Evolutionary conservation across 1,140 invertebrate species (phyloP).

Genomic region (Protaetia brevitarsis): DNA sequence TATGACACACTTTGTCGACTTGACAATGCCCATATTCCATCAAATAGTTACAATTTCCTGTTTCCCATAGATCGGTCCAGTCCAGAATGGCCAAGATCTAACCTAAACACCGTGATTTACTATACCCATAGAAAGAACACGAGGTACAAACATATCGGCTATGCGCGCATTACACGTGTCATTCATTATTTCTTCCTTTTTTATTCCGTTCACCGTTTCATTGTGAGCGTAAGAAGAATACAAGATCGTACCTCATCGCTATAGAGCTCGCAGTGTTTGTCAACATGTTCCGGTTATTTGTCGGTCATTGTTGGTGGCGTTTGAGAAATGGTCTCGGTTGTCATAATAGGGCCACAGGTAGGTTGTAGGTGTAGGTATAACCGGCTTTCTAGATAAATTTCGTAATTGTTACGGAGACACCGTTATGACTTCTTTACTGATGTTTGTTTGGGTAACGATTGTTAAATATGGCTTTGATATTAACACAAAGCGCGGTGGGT

Average conservation of each 20-base stretch:
- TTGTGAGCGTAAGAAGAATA: not conserved
- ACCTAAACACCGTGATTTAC: not conserved
- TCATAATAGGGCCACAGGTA: not conserved
- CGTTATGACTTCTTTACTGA: too few species aligned
- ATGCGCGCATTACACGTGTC: not conserved
- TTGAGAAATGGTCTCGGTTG: not conserved
- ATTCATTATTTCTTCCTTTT: not conserved
- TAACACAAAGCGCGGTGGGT: too few species aligned
- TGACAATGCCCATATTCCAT: too few species aligned
- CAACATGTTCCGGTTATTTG: conserved; percentile 12
- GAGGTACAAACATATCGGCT: conserved; percentile 21
- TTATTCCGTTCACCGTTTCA: not conserved
- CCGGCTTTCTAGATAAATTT: too few species aligned
- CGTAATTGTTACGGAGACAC: too few species aligned
- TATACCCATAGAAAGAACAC: not conserved
- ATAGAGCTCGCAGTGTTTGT: not conserved
- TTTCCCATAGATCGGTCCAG: not conserved
- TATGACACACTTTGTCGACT: too few species aligned
- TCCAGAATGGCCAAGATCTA: not conserved
- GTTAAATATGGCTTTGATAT: too few species aligned
- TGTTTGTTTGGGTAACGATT: too few species aligned
- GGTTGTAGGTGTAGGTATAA: too few species aligned
- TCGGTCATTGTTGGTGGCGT: not conserved
- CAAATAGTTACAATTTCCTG: not conserved
- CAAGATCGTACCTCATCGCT: not conserved